Conservation (phyloP, 1,140 invertebrate species). For the Drosophila pseudoananassae region DNA sequence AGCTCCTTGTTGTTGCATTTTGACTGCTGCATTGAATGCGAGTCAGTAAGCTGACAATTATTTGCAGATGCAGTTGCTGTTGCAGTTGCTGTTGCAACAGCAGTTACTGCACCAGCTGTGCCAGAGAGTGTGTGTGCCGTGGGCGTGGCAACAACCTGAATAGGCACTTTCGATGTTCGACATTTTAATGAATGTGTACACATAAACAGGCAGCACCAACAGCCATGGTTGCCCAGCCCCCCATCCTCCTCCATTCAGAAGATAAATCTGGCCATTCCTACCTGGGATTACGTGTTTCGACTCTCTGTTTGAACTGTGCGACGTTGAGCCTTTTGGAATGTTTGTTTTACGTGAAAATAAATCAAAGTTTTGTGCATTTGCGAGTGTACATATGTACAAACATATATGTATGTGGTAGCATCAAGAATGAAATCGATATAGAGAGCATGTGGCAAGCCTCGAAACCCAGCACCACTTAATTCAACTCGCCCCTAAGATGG, state of each 20-base stretch:
- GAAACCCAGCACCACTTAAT: constrained; percentile 17
- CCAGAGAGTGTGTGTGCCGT: constrained; percentile 28
- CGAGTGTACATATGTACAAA: constrained; percentile 20
- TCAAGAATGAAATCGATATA: constrained; percentile 34
- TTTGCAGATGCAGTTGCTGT: constrained; percentile 72
- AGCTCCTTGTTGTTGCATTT: constrained; percentile 27
- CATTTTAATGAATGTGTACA: constrained; percentile 83
- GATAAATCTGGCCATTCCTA: constrained; percentile 22
- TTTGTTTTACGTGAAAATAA: constrained; percentile 62
- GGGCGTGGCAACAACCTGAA: constrained; percentile 77
- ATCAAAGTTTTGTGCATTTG: constrained; percentile 58
- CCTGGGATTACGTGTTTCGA: constrained; percentile 39
- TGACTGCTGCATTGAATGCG: constrained; percentile 61
- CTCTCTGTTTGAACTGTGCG: constrained; percentile 26
- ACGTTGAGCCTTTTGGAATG: constrained; percentile 45
- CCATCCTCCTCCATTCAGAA: background rate
- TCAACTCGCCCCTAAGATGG: constrained; percentile 29
- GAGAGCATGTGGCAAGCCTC: background rate
- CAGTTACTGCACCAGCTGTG: constrained; percentile 3
- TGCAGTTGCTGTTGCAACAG: constrained; percentile 64
- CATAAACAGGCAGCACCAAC: constrained; percentile 63
- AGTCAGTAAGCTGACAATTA: constrained; percentile 81
- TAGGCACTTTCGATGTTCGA: constrained; percentile 82
- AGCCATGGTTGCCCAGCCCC: background rate
- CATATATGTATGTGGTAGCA: constrained; percentile 8